Evolutionary conservation across 2,797 vertebrate genomes (phyloP).

Genomic region (Ctenosaura bakeri): DNA sequence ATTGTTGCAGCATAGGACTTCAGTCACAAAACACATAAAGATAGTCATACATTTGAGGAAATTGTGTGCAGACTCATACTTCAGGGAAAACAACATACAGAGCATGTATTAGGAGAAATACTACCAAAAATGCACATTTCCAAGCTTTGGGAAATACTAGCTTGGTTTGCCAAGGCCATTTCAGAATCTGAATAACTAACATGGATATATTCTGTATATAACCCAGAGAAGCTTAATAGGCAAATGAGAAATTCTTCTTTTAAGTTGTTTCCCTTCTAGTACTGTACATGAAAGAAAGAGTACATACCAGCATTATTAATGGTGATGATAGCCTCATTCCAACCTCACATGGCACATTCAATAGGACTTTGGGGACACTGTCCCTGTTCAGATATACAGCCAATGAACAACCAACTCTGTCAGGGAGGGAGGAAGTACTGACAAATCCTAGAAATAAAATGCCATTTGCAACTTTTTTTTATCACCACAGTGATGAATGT

Average conservation of each 20-base stretch:
- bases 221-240: background rate
- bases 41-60: too few relatives aligned
- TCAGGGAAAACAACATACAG: background rate
- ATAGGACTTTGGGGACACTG: background rate
- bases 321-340: background rate
- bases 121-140: background rate
- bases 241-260: background rate
- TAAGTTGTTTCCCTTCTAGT: background rate
- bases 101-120: background rate
- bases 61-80: too few relatives aligned
- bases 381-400: background rate
- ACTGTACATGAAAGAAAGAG: background rate
- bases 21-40: too few relatives aligned
- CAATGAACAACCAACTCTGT: background rate
- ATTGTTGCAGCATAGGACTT: too few relatives aligned
- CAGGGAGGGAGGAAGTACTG: background rate
- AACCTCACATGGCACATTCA: background rate
- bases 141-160: background rate
- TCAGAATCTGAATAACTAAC: background rate
- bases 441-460: background rate
- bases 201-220: background rate
- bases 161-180: background rate
- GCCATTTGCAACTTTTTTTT: conserved; percentile 14
- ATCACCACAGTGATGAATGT: background rate
- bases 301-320: background rate